Percentiles rank a stretch among this genome's conserved stretches.
Evolutionary conservation across 2,888 invertebrate species (phyloP).

Genomic region (Diaperis boleti): DNA sequence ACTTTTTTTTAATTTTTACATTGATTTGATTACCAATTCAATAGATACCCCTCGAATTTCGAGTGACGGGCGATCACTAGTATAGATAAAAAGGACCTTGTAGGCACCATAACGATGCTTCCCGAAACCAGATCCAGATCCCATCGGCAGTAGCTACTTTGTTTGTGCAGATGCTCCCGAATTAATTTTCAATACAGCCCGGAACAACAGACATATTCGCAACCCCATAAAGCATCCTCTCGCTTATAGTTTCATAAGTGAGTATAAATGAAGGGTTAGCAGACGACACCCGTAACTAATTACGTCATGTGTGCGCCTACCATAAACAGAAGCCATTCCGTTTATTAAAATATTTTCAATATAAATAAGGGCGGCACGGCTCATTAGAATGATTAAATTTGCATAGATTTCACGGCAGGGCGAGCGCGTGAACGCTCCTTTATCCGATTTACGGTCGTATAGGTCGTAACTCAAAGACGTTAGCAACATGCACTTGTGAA

Average conservation of each 20-base stretch:
- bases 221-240: neutral
- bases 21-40: too few relatives aligned
- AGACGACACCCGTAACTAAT: constrained; percentile 54
- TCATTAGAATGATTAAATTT: constrained; percentile 58
- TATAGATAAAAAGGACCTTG: too few relatives aligned
- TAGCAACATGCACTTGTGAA: constrained; percentile 58
- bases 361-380: constrained; percentile 56
- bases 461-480: constrained; percentile 54
- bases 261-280: constrained; percentile 32
- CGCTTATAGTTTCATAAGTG: constrained; percentile 15
- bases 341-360: constrained; percentile 59
- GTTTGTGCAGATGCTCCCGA: too few relatives aligned
- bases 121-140: too few relatives aligned
- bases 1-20: too few relatives aligned
- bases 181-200: too few relatives aligned
- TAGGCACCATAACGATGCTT: too few relatives aligned
- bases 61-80: too few relatives aligned
- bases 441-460: constrained; percentile 27
- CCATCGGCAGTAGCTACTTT: too few relatives aligned
- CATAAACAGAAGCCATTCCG: constrained; percentile 46
- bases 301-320: constrained; percentile 49
- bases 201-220: too few relatives aligned
- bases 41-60: too few relatives aligned
- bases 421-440: constrained; percentile 25
- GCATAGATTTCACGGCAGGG: constrained; percentile 53